Evolutionary conservation across 1,140 invertebrate genomes (phyloP).

Genomic region (Amphibalanus amphitrite): DNA sequence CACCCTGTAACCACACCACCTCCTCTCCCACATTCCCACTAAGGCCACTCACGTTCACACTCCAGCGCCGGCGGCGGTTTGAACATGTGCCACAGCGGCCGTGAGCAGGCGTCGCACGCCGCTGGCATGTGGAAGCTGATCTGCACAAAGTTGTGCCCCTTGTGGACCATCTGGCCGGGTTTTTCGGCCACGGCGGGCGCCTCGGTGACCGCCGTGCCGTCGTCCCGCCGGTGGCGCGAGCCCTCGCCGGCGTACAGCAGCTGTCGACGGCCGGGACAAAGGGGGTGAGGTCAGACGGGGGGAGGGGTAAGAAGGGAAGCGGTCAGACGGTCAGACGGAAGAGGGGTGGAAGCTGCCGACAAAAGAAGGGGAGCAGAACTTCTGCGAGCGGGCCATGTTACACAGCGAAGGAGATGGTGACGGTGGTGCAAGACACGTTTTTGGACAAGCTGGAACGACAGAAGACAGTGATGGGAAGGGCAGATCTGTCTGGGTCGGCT

Average conservation of each 20-base stretch:
- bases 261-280: slow-evolving; percentile 26
- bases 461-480: too few species aligned
- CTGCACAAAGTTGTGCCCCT: slow-evolving; percentile 90
- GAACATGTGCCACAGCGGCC: slow-evolving; percentile 92
- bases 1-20: slow-evolving; percentile 2
- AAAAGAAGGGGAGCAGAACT: too few species aligned
- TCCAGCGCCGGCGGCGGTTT: slow-evolving; percentile 89
- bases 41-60: slow-evolving; percentile 59
- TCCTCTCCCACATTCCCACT: neutral
- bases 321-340: neutral
- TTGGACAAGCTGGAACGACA: too few species aligned
- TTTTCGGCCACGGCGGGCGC: slow-evolving; percentile 40
- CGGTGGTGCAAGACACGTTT: too few species aligned
- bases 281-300: too few species aligned
- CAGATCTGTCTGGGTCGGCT: too few species aligned
- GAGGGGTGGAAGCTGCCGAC: neutral
- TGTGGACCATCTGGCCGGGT: slow-evolving; percentile 60
- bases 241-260: slow-evolving; percentile 85
- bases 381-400: too few species aligned
- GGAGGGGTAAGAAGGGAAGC: neutral
- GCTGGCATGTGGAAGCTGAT: slow-evolving; percentile 97
- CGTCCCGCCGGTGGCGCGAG: slow-evolving; percentile 67
- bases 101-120: slow-evolving; percentile 90
- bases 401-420: too few species aligned
- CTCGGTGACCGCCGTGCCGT: slow-evolving; percentile 31